phyloP scores from a whole-genome alignment of 2,113 vertebrate species.

The Platanista minor region DNA sequence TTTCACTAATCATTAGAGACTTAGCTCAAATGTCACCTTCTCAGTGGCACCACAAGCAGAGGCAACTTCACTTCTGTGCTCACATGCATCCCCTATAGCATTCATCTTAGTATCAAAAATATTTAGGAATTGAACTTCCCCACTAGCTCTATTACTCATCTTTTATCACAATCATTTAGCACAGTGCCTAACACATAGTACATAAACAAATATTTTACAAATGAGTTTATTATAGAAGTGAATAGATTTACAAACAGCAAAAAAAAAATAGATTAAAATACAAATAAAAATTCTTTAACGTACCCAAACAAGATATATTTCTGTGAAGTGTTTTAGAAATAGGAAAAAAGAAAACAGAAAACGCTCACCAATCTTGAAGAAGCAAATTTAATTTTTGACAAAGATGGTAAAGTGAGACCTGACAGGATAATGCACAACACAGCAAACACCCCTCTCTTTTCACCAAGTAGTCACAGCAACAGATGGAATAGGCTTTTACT shows the following conservation, averaged over 20 bases:
- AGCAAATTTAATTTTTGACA: slow-evolving; percentile 8
- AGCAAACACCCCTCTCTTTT: not conserved
- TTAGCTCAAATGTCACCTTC: not conserved
- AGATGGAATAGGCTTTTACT: not conserved
- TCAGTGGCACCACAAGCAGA: not conserved
- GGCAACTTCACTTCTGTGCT: not conserved
- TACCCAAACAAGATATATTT: not conserved
- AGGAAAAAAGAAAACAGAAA: not conserved
- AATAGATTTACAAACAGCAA: not conserved
- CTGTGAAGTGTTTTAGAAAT: not conserved
- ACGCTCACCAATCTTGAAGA: not conserved
- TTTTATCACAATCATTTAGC: slow-evolving; percentile 1
- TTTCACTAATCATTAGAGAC: not conserved
- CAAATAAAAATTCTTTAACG: not conserved
- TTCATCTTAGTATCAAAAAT: not conserved
- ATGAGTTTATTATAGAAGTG: not conserved
- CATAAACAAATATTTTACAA: not conserved
- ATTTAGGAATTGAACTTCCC: not conserved
- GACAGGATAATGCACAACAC: not conserved
- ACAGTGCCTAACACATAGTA: not conserved
- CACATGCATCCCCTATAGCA: not conserved
- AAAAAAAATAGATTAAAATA: not conserved
- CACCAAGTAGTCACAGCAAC: not conserved
- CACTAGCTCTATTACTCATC: not conserved
- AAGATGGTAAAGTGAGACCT: not conserved